Conservation (phyloP, 2,113 vertebrate species). For the Poeciliopsis occidentalis region DNA sequence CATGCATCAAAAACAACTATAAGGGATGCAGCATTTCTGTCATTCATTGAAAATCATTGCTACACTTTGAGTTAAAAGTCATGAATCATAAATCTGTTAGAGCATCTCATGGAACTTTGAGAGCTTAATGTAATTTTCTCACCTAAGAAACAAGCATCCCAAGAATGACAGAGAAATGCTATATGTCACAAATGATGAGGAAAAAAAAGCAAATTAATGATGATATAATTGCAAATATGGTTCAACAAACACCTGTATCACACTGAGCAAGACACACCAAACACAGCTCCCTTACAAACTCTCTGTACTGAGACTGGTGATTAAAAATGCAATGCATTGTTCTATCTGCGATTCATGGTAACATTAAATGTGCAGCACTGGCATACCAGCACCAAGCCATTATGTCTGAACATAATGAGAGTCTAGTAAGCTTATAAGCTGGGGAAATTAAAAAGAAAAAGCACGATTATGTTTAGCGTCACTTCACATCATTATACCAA, state of each 20-base stretch:
- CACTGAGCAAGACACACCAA: conserved; percentile 58
- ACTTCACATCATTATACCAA: conserved; percentile 63
- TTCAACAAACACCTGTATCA: conserved; percentile 10
- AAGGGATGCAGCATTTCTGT: conserved; percentile 56
- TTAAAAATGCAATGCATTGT: conserved; percentile 70
- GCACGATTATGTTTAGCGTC: conserved; percentile 59
- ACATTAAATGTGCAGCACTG: conserved; percentile 79
- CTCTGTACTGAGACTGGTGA: conserved; percentile 60
- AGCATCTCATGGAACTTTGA: neutral
- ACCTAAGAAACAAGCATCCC: conserved; percentile 8
- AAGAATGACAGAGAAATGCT: conserved; percentile 62
- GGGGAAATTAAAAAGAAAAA: conserved; percentile 64
- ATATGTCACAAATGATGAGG: neutral
- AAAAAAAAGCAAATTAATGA: conserved; percentile 34
- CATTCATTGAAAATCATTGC: conserved; percentile 42
- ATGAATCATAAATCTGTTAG: neutral
- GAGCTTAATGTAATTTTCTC: conserved; percentile 2
- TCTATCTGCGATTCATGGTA: conserved; percentile 37
- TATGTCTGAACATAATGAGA: conserved; percentile 71
- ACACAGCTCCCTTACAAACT: conserved; percentile 36
- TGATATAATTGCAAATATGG: conserved; percentile 25
- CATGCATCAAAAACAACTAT: conserved; percentile 54
- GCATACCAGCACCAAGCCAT: conserved; percentile 86
- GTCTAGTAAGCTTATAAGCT: conserved; percentile 79
- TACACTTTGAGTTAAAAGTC: neutral